Percentiles rank a stretch among this genome's conserved stretches.
phyloP scores from a whole-genome alignment of 2,797 vertebrate species.

The Centropyge bicolor region DNA sequence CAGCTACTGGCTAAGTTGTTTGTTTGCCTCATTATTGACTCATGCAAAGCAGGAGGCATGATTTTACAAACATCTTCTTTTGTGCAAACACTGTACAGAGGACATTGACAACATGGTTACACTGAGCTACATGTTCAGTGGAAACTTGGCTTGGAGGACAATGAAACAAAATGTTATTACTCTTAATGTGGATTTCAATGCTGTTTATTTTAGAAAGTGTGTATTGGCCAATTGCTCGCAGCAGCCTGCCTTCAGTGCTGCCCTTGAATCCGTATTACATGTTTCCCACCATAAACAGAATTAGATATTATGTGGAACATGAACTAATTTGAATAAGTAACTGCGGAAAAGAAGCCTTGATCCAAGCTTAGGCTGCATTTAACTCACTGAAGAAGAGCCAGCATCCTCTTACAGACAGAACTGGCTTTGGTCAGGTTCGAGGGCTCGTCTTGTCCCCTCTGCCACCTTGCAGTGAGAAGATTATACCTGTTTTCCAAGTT shows the following conservation, averaged over 20 bases:
- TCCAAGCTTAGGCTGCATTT: background rate
- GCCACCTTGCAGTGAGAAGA: background rate
- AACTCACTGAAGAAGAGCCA: background rate
- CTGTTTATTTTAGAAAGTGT: background rate
- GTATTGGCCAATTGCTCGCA: background rate
- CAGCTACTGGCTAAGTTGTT: constrained; percentile 46
- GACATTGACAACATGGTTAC: constrained; percentile 12
- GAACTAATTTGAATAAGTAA: background rate
- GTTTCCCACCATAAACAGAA: background rate
- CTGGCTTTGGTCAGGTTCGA: background rate
- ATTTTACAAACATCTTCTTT: constrained; percentile 40
- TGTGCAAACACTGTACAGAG: constrained; percentile 14
- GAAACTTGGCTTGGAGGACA: background rate
- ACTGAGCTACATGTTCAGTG: constrained; percentile 2
- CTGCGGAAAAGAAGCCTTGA: background rate
- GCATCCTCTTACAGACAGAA: background rate
- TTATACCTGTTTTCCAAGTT: background rate
- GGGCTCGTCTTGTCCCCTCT: background rate
- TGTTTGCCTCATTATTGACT: constrained; percentile 61
- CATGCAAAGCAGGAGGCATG: constrained; percentile 19
- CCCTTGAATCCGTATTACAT: background rate
- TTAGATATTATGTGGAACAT: background rate
- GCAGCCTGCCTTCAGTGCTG: background rate
- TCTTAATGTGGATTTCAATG: background rate
- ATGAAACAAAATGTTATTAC: background rate